Evolutionary conservation across 2,797 vertebrate species (phyloP).

Genomic region (Brachymystax lenok): DNA sequence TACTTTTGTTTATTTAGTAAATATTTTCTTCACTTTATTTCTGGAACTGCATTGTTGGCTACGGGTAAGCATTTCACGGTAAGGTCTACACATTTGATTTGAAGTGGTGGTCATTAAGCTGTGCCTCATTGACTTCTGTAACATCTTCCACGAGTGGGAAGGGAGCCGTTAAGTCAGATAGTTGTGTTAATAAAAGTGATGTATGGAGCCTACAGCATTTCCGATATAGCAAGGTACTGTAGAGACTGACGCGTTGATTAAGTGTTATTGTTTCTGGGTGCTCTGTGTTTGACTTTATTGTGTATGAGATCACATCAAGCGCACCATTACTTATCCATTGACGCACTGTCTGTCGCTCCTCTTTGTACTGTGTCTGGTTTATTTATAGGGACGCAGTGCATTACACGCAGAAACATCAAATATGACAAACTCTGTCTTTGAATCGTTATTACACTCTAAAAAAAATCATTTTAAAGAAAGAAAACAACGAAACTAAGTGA

Average conservation of each 20-base stretch:
- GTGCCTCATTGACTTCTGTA: constrained; percentile 11
- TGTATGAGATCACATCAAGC: not conserved
- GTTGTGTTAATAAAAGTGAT: not conserved
- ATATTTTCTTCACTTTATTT: no score
- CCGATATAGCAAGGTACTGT: not conserved
- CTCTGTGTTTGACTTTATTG: not conserved
- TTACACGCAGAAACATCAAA: not conserved
- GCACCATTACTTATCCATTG: not conserved
- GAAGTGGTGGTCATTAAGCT: constrained; percentile 2
- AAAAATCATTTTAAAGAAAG: no score
- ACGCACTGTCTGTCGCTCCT: not conserved
- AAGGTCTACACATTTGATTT: no score
- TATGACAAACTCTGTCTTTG: not conserved
- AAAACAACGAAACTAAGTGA: no score
- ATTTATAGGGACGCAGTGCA: no score
- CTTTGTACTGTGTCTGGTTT: not conserved
- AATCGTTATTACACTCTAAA: not conserved
- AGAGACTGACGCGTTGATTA: not conserved
- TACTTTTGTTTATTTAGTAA: no score
- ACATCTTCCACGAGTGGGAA: not conserved
- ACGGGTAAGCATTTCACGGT: no score
- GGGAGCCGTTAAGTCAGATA: not conserved
- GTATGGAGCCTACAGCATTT: not conserved
- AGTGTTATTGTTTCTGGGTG: not conserved
- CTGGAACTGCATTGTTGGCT: no score